phyloP scores from a whole-genome alignment of 2,888 invertebrate species.

The Leptogaster cylindrica region DNA sequence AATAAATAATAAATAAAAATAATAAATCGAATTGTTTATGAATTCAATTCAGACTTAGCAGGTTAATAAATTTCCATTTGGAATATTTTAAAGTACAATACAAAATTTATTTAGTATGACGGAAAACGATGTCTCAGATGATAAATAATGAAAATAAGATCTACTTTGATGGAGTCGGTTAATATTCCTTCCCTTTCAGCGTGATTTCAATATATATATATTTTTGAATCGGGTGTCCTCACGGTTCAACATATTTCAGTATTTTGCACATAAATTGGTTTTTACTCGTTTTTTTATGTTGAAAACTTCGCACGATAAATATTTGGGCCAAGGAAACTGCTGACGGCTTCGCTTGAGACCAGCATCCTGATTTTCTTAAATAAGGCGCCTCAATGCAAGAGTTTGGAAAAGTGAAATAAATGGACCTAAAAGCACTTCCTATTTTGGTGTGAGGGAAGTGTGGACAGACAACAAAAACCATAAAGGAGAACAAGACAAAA shows the following conservation, averaged over 20 bases:
- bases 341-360: not conserved
- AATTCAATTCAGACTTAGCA: not conserved
- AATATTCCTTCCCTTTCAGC: not conserved
- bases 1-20: not conserved
- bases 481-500: not conserved
- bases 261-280: slow-evolving; percentile 35
- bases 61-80: not conserved
- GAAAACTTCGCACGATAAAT: slow-evolving; percentile 15
- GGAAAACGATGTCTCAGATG: not conserved
- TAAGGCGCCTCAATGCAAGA: not conserved
- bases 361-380: too few species aligned
- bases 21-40: too few species aligned
- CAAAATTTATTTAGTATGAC: not conserved
- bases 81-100: not conserved
- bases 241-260: slow-evolving; percentile 14
- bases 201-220: too few species aligned
- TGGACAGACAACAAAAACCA: not conserved
- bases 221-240: slow-evolving; percentile 4
- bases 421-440: not conserved
- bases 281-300: slow-evolving; percentile 7
- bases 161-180: not conserved
- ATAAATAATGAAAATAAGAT: not conserved
- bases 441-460: too few species aligned
- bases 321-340: not conserved
- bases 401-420: not conserved